Conservation (phyloP, 2,888 invertebrate species). For the Ophion obscuratus region DNA sequence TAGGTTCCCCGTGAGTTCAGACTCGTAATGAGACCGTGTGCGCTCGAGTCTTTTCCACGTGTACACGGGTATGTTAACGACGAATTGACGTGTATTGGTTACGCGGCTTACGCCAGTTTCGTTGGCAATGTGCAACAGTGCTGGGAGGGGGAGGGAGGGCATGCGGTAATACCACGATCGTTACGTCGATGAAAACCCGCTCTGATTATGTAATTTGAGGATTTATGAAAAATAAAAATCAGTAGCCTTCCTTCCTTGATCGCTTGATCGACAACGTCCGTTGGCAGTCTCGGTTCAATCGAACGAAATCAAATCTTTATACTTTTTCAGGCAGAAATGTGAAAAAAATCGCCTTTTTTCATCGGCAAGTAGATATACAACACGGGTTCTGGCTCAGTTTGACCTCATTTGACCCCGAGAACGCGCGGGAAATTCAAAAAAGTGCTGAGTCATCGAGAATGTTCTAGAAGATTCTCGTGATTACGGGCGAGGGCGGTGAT, state of each 20-base stretch:
- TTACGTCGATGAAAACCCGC: constrained; percentile 63
- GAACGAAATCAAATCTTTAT: neutral
- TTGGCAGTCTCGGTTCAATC: neutral
- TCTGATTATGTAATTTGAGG: constrained; percentile 58
- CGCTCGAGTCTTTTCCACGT: neutral
- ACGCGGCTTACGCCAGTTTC: constrained; percentile 20
- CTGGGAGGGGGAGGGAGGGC: neutral
- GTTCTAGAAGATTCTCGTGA: too few species aligned
- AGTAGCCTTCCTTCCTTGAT: constrained; percentile 6
- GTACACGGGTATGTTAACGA: constrained; percentile 34
- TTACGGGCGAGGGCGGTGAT: too few species aligned
- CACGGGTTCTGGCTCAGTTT: too few species aligned
- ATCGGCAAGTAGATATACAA: too few species aligned
- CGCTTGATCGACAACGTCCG: constrained; percentile 1
- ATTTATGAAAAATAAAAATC: constrained; percentile 37
- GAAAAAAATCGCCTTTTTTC: too few species aligned
- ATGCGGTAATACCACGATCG: constrained; percentile 56
- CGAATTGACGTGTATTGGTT: constrained; percentile 34
- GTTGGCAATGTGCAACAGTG: constrained; percentile 45
- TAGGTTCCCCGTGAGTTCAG: neutral
- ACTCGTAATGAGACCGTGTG: neutral
- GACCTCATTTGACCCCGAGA: too few species aligned
- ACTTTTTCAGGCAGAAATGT: too few species aligned
- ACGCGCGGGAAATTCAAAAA: too few species aligned
- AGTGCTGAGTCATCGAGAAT: too few species aligned